Evolutionary conservation across 1,140 invertebrate genomes (phyloP).

Genomic region (Gonioctena quinquepunctata): DNA sequence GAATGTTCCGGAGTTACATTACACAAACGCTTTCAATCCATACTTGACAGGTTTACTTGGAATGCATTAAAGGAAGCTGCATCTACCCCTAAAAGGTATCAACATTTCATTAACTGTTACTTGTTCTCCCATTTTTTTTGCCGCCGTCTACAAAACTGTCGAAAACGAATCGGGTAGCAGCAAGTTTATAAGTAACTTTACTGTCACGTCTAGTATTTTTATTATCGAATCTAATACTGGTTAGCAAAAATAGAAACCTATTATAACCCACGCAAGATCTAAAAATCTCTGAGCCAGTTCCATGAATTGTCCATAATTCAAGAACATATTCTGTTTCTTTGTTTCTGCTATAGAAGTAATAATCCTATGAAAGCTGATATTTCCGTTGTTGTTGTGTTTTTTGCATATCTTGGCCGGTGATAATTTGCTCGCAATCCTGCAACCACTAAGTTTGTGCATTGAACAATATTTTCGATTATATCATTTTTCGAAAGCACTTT

Average conservation of each 20-base stretch:
- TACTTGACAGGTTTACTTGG: neutral
- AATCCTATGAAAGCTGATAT: neutral
- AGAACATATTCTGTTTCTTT: conserved; percentile 16
- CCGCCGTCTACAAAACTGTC: neutral
- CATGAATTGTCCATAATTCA: conserved; percentile 31
- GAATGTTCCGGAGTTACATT: neutral
- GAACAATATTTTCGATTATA: conserved; percentile 13
- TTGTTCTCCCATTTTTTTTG: neutral
- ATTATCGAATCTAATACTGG: neutral
- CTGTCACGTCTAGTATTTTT: neutral
- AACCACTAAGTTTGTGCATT: conserved; percentile 5
- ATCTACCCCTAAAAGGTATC: neutral
- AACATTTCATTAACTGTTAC: neutral
- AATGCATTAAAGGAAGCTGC: neutral
- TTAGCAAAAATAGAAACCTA: neutral
- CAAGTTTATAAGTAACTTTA: neutral
- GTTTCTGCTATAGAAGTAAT: neutral
- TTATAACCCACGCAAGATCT: neutral
- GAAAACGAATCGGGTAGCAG: neutral
- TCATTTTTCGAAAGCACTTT: neutral
- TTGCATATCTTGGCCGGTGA: neutral
- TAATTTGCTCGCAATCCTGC: neutral
- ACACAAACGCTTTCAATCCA: neutral
- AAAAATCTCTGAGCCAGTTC: conserved; percentile 18
- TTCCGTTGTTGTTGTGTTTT: neutral